phyloP scores from a whole-genome alignment of 1,140 invertebrate genomes.

The Eurosta solidaginis region DNA sequence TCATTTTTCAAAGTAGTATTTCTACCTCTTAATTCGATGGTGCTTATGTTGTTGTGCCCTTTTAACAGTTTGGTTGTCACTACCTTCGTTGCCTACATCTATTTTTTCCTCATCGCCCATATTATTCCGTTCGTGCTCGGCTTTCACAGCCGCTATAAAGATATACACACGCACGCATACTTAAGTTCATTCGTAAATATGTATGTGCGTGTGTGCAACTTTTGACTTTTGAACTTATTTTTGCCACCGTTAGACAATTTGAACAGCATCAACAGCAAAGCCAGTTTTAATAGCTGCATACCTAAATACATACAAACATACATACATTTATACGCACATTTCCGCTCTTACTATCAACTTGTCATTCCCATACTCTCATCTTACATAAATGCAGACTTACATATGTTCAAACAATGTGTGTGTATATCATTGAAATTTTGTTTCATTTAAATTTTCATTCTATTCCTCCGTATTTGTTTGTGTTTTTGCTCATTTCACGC shows the following conservation, averaged over 20 bases:
- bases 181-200: neutral
- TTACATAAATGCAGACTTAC: neutral
- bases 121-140: neutral
- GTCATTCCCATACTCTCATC: neutral
- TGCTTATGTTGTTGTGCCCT: neutral
- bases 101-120: neutral
- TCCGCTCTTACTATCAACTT: no score
- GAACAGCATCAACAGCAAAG: neutral
- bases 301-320: no score
- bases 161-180: neutral
- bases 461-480: neutral
- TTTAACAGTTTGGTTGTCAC: neutral
- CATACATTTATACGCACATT: no score
- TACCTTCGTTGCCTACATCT: neutral
- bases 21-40: neutral
- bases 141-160: no score
- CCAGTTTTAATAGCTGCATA: no score
- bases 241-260: neutral
- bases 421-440: neutral
- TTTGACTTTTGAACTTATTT: constrained; percentile 22
- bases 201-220: neutral
- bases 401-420: neutral
- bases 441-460: neutral
- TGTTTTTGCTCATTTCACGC: constrained; percentile 16
- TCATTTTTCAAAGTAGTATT: neutral